Percentiles rank a stretch among this genome's conserved stretches.
Evolutionary conservation across 2,797 vertebrate genomes (phyloP).

Genomic region (Dicrostonyx torquatus): DNA sequence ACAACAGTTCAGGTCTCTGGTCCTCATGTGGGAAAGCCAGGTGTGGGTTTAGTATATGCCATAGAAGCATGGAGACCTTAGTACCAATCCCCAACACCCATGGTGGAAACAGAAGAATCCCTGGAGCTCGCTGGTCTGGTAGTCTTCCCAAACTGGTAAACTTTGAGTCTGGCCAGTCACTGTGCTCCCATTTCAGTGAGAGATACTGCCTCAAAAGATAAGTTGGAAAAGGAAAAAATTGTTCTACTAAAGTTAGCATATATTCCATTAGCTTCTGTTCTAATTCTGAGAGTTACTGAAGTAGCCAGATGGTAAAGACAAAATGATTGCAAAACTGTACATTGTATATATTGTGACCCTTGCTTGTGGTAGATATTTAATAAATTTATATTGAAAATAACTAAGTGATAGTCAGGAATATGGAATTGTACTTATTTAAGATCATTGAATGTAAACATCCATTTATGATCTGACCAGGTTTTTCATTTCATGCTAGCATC

Average conservation of each 20-base stretch:
- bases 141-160: not conserved
- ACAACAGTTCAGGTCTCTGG: not conserved
- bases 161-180: not conserved
- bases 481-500: constrained; percentile 89
- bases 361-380: constrained; percentile 20
- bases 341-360: not conserved
- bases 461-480: constrained; percentile 58
- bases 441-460: not conserved
- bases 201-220: not conserved
- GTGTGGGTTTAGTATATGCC: not conserved
- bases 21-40: not conserved
- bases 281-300: constrained; percentile 48
- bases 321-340: constrained; percentile 25
- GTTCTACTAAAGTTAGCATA: not conserved
- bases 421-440: constrained; percentile 36
- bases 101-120: not conserved
- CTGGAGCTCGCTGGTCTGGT: not conserved
- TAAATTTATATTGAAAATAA: constrained; percentile 53
- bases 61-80: not conserved
- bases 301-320: constrained; percentile 29
- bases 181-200: not conserved
- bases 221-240: not conserved
- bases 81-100: not conserved
- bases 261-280: constrained; percentile 50
- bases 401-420: not conserved